Evolutionary conservation across 1,140 invertebrate genomes (phyloP), one percentile per base, ranked within the genome.

Genomic region (Augochlora pura): DNA sequence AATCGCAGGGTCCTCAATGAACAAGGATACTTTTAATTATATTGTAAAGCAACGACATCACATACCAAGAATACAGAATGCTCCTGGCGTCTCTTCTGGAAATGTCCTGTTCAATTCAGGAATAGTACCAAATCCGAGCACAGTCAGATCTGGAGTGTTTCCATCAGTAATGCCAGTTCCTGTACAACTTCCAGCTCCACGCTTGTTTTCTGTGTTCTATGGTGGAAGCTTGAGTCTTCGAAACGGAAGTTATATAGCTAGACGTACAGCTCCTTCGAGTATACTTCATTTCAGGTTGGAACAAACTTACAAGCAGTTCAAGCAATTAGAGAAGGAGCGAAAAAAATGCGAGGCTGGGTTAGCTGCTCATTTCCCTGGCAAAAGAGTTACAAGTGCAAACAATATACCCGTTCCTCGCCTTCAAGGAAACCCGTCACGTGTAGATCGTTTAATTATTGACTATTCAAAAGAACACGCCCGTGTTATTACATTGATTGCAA

Each of bases 311-410:
- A 96, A 97, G 71, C 96, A 97, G 86, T 97, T 97, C 91, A 95
- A 96, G 78, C 95, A 96, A 81, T 88, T 97, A 46, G 97, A 97
- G 88, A 96, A 96, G 73, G 97, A 97, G 90, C 93, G 97, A 6
- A 97, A 98, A 89, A 96, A 97, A 86, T 97, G 96, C 7, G 97
- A 98, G 88, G 97, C 97, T 5, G 95, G 97, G 71, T 91, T 98
- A 27, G 97, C 97, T 1, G 93, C 96, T 7, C 95, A 96, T 81
- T 96, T 97, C 89, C 96, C 96, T 14, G 96, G 97, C 0, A 95
- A 96, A 81, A 96, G 96, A 82, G 96, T 98, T 1, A 97, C 96
- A 14, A 97, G 96, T 27, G 94, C 96, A 38, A 98, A 98, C 91
- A 97, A 95, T 73, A 96, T 97, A 66, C 96, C 96, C 0, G 96